A percentile compares a stretch with the other conserved stretches of the same genome.
Conservation (phyloP, 2,797 vertebrate species). For the Cryptoblepharus egeriae region DNA sequence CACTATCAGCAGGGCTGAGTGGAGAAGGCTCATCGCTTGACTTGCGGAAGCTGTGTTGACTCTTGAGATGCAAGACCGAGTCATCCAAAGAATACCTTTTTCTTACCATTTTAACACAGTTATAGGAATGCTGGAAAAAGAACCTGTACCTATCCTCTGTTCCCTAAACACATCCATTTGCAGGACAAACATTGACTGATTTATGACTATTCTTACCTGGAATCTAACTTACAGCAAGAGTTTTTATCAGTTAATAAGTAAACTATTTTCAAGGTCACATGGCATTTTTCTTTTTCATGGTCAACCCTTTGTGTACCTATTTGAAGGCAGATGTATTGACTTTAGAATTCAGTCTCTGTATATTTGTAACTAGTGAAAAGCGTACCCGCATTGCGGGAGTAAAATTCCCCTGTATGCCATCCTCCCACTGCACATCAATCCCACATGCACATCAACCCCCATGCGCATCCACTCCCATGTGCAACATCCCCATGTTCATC, state of each 20-base stretch:
- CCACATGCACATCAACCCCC: no score
- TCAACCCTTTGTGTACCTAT: slow-evolving; percentile 2
- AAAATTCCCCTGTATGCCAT: no score
- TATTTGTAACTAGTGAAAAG: no score
- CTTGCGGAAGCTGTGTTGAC: slow-evolving; percentile 33
- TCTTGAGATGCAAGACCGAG: slow-evolving; percentile 53
- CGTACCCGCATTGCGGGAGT: no score
- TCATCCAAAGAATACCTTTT: slow-evolving; percentile 64
- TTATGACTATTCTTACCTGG: slow-evolving; percentile 47
- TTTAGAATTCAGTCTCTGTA: slow-evolving; percentile 6
- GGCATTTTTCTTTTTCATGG: slow-evolving; percentile 39
- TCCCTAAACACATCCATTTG: neutral
- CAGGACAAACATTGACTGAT: slow-evolving; percentile 14
- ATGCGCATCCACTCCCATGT: no score
- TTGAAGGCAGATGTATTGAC: neutral
- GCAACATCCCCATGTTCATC: no score
- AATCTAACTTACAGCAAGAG: slow-evolving; percentile 46
- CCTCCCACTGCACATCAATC: no score
- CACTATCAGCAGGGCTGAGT: slow-evolving; percentile 62
- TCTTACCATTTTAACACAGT: slow-evolving; percentile 54
- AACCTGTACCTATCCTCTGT: slow-evolving; percentile 19
- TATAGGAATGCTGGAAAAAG: neutral
- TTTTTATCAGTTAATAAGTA: slow-evolving; percentile 78
- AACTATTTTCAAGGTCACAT: slow-evolving; percentile 58
- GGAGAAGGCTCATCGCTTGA: neutral